Base-by-base conservation (phyloP, 2,113 vertebrate genomes). In the Chaetorhynchus papuensis region DNA sequence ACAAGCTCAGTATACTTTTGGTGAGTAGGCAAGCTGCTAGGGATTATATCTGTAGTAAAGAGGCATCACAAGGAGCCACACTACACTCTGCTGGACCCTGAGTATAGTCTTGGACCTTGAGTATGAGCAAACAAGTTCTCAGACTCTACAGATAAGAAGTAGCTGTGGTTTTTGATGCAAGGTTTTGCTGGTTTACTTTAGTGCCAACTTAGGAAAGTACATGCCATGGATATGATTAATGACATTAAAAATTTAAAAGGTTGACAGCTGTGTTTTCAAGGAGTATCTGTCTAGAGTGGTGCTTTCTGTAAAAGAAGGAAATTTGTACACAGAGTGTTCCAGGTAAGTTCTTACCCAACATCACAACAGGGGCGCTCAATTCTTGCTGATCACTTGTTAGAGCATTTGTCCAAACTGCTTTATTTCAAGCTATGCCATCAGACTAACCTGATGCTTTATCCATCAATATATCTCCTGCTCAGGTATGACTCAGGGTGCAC, bases 341-440 rank as follows among this genome's bases (percentile, higher is more conserved):
- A n/a, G 14, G 3, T 60, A 53, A 56, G 10, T 24, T 93, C 44
- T 87, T 44, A 26, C 4, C 6, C 13, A 50, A 6, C 6, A 37
- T n/a, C 15, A 6, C 7, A 60, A 24, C 7, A 76, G 3, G 7
- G 4, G 2, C 9, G 19, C 19, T 59, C 1, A 3, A 6, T 7
- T 68, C 13, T 47, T 27, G 31, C 31, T 63, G 17, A 50, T 72
- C 9, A 13, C 16, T 89, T 56, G 9, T 7, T 56, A 42, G 42
- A 75, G 1, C 9, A 19, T 79, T 71, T 79, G 4, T 65, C 28
- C 35, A 13, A 65, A 45, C 33, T 39, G 3, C 7, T 79, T 64
- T 72, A 64, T 64, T 79, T 71, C 17, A 52, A 27, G 33, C 6
- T 68, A n/a, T 64, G 11, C 5, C 13, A 41, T 64, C 31, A 79